A percentile compares a stretch with the other conserved stretches of the same genome.
phyloP scores from a whole-genome alignment of 1,140 invertebrate species.

The Drosophila sturtevanti region DNA sequence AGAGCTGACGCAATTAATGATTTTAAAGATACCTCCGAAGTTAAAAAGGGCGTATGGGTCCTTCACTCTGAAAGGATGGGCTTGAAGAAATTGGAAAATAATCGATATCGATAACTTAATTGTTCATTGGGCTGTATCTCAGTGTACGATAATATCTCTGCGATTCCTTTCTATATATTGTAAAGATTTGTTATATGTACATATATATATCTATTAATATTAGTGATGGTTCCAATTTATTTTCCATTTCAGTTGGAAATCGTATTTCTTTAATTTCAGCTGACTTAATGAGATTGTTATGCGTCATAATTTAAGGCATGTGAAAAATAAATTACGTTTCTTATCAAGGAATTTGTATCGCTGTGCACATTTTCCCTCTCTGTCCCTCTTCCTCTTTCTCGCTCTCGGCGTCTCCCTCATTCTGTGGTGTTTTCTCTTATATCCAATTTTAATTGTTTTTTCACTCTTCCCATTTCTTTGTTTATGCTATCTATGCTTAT shows the following conservation, averaged over 20 bases:
- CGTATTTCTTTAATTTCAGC: neutral
- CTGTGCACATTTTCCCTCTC: slow-evolving; percentile 22
- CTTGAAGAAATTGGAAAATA: too few relatives aligned
- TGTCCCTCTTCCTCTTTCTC: neutral
- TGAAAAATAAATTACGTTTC: slow-evolving; percentile 61
- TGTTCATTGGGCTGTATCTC: too few relatives aligned
- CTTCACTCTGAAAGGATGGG: too few relatives aligned
- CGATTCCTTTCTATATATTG: too few relatives aligned
- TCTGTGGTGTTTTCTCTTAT: neutral
- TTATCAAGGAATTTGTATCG: slow-evolving; percentile 64
- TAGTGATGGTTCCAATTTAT: too few relatives aligned
- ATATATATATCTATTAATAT: too few relatives aligned
- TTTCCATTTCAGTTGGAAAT: too few relatives aligned
- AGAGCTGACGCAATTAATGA: slow-evolving; percentile 40
- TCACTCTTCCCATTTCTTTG: slow-evolving; percentile 23
- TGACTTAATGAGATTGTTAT: slow-evolving; percentile 1
- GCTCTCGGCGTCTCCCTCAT: neutral
- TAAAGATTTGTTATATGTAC: too few relatives aligned
- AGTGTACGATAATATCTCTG: too few relatives aligned
- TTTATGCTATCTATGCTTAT: slow-evolving; percentile 37
- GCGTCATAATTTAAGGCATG: slow-evolving; percentile 31
- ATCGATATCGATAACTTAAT: too few relatives aligned
- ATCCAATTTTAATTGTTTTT: slow-evolving; percentile 31
- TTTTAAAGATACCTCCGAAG: neutral
- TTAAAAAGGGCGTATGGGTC: neutral